Evolutionary conservation across 2,113 vertebrate genomes (phyloP).

Genomic region (Fulica atra): DNA sequence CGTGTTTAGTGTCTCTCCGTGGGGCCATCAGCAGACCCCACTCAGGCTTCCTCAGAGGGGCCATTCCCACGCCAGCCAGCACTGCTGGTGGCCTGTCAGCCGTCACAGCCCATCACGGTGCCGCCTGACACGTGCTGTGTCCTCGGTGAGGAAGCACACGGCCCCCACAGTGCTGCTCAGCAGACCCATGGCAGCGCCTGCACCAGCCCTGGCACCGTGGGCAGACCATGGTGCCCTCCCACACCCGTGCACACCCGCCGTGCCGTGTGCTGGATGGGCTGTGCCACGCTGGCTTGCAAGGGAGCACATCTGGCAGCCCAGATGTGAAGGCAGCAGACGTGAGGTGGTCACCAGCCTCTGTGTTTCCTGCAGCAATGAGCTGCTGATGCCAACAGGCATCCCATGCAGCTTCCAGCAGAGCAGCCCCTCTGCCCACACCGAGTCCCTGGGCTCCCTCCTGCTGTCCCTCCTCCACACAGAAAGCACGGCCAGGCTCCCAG

Average conservation of each 20-base stretch:
- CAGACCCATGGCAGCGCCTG: accelerated
- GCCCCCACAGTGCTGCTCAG: background rate
- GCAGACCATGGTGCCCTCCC: background rate
- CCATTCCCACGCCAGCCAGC: background rate
- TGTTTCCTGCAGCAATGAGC: accelerated
- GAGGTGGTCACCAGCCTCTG: background rate
- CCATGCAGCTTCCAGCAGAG: accelerated
- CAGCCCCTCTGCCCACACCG: background rate
- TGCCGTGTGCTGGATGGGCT: background rate
- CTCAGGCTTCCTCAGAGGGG: background rate
- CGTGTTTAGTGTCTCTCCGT: accelerated
- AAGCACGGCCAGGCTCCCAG: background rate
- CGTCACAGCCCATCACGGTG: background rate
- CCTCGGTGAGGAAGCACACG: background rate
- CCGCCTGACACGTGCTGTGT: accelerated
- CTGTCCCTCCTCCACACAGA: background rate
- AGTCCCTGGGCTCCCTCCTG: background rate
- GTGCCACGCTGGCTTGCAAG: accelerated
- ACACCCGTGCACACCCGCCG: accelerated
- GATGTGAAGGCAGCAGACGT: background rate
- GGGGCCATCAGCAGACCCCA: background rate
- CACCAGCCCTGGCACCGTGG: accelerated
- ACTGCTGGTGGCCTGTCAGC: background rate
- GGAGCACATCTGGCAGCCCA: background rate
- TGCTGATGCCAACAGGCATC: accelerated